Percentiles rank a stretch among this genome's conserved stretches.
Conservation (phyloP, 2,797 vertebrate species). For the Alosa sapidissima region DNA sequence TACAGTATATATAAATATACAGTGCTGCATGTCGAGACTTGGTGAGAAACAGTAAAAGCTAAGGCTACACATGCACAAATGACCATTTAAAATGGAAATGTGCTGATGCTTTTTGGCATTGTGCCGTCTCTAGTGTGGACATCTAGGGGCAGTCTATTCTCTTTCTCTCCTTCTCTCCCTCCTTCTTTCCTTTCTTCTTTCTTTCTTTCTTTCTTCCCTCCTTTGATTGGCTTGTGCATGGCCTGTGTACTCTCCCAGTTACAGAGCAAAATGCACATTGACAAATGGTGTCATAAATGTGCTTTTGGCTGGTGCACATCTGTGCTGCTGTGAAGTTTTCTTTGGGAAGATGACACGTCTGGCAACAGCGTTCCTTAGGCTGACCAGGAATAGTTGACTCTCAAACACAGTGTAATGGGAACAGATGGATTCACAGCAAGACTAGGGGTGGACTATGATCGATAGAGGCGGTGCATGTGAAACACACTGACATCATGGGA, state of each 20-base stretch:
- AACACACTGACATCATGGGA: neutral
- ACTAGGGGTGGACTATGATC: neutral
- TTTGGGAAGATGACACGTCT: neutral
- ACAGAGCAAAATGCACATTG: neutral
- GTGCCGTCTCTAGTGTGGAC: neutral
- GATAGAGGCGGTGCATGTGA: neutral
- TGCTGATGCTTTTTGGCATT: neutral
- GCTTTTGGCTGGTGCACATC: neutral
- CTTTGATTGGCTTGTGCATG: neutral
- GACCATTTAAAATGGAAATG: too few species aligned
- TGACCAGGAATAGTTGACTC: neutral
- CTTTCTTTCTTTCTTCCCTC: neutral
- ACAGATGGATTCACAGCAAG: neutral
- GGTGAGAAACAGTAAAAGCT: too few species aligned
- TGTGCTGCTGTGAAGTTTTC: neutral
- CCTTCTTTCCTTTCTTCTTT: neutral
- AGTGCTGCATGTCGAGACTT: too few species aligned
- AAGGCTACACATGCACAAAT: too few species aligned
- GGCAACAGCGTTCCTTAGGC: neutral
- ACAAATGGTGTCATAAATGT: neutral
- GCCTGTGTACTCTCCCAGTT: neutral
- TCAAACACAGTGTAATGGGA: neutral
- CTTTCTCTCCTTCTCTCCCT: neutral
- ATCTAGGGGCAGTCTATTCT: neutral
- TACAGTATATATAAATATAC: too few species aligned